Percentiles rank a stretch among this genome's conserved stretches.
These are phyloP conservation scores for Thysanoteuthis rhombus DNA, from an alignment of 2,888 invertebrate species.

Conservation along the genomic window DNA sequence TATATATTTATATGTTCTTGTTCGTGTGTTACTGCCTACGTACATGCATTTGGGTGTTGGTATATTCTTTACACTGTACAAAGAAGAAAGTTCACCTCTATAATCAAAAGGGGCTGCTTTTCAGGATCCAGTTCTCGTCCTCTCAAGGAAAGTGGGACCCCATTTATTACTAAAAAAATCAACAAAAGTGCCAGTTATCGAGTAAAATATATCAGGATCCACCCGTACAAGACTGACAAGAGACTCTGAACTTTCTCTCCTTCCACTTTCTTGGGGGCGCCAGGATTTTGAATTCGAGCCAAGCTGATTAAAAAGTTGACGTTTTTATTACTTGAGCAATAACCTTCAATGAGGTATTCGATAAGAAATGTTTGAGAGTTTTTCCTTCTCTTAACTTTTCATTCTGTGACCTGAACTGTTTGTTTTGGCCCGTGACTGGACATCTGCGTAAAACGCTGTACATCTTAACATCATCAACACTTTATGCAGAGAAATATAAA, in stretches of 20 bases:
- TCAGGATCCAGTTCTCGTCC: no score
- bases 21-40: no score
- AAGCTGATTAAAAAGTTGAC: not conserved
- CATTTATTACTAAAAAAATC: no score
- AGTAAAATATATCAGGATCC: not conserved
- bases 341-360: not conserved
- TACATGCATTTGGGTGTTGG: no score
- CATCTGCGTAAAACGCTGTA: not conserved
- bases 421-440: not conserved
- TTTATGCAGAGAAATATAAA: not conserved
- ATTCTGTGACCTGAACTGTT: not conserved
- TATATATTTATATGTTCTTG: no score
- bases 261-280: no score
- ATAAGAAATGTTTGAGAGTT: not conserved
- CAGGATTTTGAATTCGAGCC: not conserved
- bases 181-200: not conserved
- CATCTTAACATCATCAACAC: not conserved
- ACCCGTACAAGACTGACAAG: not conserved
- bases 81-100: no score
- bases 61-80: no score
- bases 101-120: no score
- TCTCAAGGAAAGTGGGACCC: no score
- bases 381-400: not conserved
- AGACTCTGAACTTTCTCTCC: not conserved
- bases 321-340: not conserved